Base-by-base conservation (phyloP, 2,888 invertebrate genomes). In the Sclerodermus sp. region DNA sequence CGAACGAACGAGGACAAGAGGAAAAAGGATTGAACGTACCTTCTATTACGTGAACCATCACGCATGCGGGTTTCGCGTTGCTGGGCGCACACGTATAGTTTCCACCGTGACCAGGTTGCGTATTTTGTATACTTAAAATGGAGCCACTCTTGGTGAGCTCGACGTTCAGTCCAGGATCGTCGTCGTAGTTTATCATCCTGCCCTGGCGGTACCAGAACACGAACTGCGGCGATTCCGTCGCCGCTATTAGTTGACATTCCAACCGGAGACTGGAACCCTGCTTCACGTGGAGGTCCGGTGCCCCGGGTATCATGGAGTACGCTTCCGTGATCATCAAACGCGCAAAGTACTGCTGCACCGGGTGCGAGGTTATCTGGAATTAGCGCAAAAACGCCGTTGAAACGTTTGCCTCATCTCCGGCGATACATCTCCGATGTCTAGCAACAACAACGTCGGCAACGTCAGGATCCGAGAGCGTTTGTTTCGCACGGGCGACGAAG, bases 161-260 rank as follows among this genome's bases (percentile, higher is more conserved):
- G 46, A 77, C 73, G 54, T 68, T 71, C 47, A 79, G 74, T 6
- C 78, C 77, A 8, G 75, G 74, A 49, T 77, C 76, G 37, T 67
- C 72, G 57, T 76, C 77, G 61, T 77, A 77, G 57, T 77, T 77
- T 57, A 77, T 77, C 76, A 77, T 77, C 15, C 71, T 70, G 15
- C 68, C 71, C 52, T 74, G 70, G 46, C 74, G 74, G 58, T 73
- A 77, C 78, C 78, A 78, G 57, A 77, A 77, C 42, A 77, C 73
- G 60, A 71, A 77, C 9, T 68, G 53, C 9, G 76, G 77, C 47
- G 69, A 64, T 51, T 77, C 77, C 31, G 76, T 77, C 2, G 76
- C 73, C 12, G 69, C 68, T 59, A 70, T 72, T 42, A 76, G 60
- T 46, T 73, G 70, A 57, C 76, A 77, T 60, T 76, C 76, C 50